phyloP scores from a whole-genome alignment of 2,797 vertebrate genomes.

The Bothrops alternatus region DNA sequence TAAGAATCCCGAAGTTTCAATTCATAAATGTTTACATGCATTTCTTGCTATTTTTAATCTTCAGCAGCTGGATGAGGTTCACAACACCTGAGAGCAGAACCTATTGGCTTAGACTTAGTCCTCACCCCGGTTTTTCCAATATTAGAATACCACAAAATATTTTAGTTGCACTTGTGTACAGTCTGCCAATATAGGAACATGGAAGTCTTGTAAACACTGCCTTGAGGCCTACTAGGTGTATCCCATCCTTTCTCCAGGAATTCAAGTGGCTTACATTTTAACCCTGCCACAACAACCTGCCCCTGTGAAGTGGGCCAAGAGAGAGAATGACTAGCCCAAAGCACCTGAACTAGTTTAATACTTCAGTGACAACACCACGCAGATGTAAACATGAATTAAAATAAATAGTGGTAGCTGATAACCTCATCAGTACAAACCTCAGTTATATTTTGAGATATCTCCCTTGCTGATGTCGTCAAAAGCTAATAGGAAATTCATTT shows the following conservation, averaged over 20 bases:
- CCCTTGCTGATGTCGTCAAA: background rate
- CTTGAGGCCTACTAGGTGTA: background rate
- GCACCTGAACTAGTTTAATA: too few species aligned
- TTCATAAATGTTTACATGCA: background rate
- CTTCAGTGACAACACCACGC: background rate
- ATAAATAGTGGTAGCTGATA: background rate
- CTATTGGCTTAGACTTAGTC: background rate
- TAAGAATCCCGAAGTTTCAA: background rate
- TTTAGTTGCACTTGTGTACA: background rate
- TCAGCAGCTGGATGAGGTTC: background rate
- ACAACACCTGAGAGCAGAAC: background rate
- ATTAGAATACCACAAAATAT: background rate
- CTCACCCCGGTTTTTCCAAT: background rate
- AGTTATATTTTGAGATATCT: background rate
- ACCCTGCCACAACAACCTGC: background rate
- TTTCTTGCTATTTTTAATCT: background rate
- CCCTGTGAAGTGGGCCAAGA: background rate
- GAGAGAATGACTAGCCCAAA: background rate
- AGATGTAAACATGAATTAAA: background rate
- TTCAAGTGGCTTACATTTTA: background rate
- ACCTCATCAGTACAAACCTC: background rate
- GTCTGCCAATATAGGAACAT: background rate
- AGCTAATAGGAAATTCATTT: background rate
- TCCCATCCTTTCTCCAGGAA: background rate
- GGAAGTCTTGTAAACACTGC: background rate